These are phyloP conservation scores for Pristionchus maxplancki DNA, from an alignment of 2,888 invertebrate species.

Conservation along the genomic window DNA sequence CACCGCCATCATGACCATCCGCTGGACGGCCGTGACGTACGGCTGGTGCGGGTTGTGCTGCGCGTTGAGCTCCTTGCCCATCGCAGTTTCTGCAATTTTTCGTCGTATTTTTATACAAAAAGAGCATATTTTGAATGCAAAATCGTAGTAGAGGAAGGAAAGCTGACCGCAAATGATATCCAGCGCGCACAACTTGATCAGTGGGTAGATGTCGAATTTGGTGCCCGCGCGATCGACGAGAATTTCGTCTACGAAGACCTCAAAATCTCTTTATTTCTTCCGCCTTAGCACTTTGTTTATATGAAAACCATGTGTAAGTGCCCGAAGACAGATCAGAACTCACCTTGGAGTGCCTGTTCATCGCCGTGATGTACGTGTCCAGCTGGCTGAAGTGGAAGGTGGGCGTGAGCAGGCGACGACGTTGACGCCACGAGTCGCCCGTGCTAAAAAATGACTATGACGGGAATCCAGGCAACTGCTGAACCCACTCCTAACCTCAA, in stretches of 20 bases:
- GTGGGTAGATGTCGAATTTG: conserved; percentile 36
- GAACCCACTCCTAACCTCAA: too few relatives aligned
- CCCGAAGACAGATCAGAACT: too few relatives aligned
- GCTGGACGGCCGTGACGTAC: conserved; percentile 22
- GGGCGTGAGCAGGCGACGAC: conserved; percentile 47
- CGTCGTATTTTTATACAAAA: too few relatives aligned
- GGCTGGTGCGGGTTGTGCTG: conserved; percentile 50
- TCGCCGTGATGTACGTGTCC: conserved; percentile 36
- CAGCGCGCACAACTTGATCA: conserved; percentile 47
- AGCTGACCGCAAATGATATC: conserved; percentile 38
- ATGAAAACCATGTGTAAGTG: too few relatives aligned
- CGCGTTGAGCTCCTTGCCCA: conserved; percentile 47
- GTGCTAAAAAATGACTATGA: too few relatives aligned
- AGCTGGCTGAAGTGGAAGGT: conserved; percentile 49
- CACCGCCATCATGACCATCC: not conserved
- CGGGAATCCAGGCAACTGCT: too few relatives aligned
- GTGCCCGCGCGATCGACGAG: not conserved
- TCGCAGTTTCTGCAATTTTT: conserved; percentile 49
- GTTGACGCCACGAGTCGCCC: conserved; percentile 35
- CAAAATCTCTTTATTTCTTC: too few relatives aligned
- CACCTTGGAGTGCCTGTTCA: conserved; percentile 50
- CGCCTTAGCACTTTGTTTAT: too few relatives aligned
- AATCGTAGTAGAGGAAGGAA: too few relatives aligned
- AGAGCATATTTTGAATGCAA: too few relatives aligned
- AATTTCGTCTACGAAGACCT: conserved; percentile 13